These are phyloP conservation scores for Drosophila parabipectinata DNA, from an alignment of 1,140 invertebrate species.

Conservation along the genomic window DNA sequence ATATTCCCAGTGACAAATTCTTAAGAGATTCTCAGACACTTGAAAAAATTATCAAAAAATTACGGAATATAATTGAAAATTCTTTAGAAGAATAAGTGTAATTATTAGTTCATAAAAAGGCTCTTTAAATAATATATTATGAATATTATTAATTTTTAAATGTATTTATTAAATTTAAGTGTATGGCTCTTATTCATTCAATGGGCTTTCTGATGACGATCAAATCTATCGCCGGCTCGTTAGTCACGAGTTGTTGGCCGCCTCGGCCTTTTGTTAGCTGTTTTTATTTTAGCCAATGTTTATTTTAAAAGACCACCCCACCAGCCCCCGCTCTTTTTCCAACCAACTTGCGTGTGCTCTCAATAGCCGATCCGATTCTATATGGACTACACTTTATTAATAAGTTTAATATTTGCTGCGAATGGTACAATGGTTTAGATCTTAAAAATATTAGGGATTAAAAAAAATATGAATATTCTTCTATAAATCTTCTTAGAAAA, in stretches of 20 bases:
- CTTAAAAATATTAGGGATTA: too few species aligned
- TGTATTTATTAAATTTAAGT: too few species aligned
- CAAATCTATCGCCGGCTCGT: constrained; percentile 58
- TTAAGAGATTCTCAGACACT: background rate
- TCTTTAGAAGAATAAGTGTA: too few species aligned
- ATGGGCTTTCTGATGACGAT: constrained; percentile 3
- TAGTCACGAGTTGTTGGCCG: constrained; percentile 66
- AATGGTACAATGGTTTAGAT: constrained; percentile 30
- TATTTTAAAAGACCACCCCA: constrained; percentile 57
- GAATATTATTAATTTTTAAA: too few species aligned
- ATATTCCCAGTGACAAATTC: background rate
- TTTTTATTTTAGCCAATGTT: constrained; percentile 60
- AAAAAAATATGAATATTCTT: too few species aligned
- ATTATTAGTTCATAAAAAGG: too few species aligned
- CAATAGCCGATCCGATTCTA: constrained; percentile 35
- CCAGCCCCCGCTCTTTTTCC: background rate
- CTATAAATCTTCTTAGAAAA: too few species aligned
- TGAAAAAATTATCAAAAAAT: background rate
- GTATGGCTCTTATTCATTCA: constrained; percentile 1
- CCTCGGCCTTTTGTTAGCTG: constrained; percentile 40
- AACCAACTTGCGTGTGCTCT: constrained; percentile 13
- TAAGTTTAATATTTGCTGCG: constrained; percentile 67
- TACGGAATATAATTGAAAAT: too few species aligned
- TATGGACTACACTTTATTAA: constrained; percentile 72
- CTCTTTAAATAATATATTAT: too few species aligned